Conservation (phyloP, 2,113 vertebrate genomes). For the Scolopax mira region DNA sequence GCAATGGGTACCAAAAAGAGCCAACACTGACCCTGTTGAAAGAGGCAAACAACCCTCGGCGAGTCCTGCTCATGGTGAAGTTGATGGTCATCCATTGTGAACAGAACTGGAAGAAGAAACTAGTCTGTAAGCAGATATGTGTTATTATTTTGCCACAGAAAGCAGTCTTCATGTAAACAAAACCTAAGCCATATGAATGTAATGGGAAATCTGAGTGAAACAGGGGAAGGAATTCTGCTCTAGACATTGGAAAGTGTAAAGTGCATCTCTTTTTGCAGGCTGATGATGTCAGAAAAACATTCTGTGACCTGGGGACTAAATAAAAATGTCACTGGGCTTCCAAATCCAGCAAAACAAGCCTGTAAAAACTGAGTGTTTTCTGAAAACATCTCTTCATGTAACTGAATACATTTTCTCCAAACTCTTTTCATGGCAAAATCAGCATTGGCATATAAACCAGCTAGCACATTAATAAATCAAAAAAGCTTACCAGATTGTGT, state of each 20-base stretch:
- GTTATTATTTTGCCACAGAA: neutral
- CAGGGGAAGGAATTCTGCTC: neutral
- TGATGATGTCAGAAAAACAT: neutral
- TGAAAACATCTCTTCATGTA: neutral
- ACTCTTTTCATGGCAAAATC: neutral
- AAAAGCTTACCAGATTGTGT: neutral
- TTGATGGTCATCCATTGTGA: neutral
- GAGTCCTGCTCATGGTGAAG: neutral
- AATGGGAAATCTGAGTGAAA: neutral
- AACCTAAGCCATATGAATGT: neutral
- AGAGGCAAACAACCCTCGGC: neutral
- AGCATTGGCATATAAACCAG: neutral
- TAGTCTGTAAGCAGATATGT: neutral
- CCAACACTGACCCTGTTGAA: neutral
- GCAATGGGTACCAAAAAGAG: neutral
- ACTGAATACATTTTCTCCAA: neutral
- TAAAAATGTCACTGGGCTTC: slow-evolving; percentile 29
- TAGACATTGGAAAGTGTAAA: neutral
- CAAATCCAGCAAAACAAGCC: neutral
- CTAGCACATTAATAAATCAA: neutral
- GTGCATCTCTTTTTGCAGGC: neutral
- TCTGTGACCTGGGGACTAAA: neutral
- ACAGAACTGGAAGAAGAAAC: neutral
- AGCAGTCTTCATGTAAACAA: neutral
- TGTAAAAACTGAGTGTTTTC: neutral